Base-by-base conservation (phyloP, 2,888 invertebrate species). In the Bembecia ichneumoniformis region DNA sequence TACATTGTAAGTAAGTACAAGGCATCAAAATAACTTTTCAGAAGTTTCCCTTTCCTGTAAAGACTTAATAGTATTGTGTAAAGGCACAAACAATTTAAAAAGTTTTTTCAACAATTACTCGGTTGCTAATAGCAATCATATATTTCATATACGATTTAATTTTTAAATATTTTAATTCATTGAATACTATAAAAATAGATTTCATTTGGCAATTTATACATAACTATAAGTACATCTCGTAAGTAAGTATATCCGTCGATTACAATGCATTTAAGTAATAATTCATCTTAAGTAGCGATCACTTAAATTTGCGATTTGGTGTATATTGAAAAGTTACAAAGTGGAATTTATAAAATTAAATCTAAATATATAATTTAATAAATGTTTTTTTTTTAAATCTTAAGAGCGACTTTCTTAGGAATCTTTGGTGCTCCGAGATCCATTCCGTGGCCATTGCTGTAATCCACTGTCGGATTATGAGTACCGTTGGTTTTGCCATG, bases 121-220 rank as follows among this genome's bases (percentile, higher is more conserved):
- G n/a, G 4, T 40, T 28, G 28, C 57, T 55, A 58, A 52, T 51
- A 58, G 62, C 62, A 66, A 49, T 40, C n/a, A 28, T 46, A 46
- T 34, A 34, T 40, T 46, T 54, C 52, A 56, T 54, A 58, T 60
- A 59, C 60, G 55, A 59, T 63, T 57, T 54, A 45, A 47, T 51
- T 49, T 51, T 60, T 64, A 61, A 65, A 64, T 64, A 67, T 64
- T 64, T 65, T 69, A 67, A 71, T 65, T 75, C 66, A 74, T 78
- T 68, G 67, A 70, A 74, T 76, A 69, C 68, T 84, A 82, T 75
- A 84, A 86, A 86, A 86, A 86, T 86, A 84, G 74, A 80, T 78
- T 75, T 80, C 74, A 78, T 83, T 82, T 82, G 82, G 79, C 78
- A 71, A 72, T 80, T 71, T 71, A 44, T 50, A 34, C n/a, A 34